Percentiles rank a stretch among this genome's conserved stretches.
Evolutionary conservation across 2,113 vertebrate species (phyloP).

Genomic region (Ctenodactylus gundi): DNA sequence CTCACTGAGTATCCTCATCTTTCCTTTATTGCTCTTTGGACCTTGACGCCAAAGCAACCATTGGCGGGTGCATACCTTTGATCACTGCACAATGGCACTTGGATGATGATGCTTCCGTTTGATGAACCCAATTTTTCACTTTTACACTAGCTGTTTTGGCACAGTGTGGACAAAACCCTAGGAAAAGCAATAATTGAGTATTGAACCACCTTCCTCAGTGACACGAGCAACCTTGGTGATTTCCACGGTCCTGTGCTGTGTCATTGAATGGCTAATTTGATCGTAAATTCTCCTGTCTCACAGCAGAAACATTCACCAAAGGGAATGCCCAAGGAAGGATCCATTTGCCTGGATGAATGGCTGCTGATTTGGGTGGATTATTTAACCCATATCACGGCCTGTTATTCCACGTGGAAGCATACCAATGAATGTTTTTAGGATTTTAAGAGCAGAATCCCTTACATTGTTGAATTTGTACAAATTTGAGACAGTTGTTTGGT

Average conservation of each 20-base stretch:
- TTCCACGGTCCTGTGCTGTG: neutral
- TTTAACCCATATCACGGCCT: neutral
- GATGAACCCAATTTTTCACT: neutral
- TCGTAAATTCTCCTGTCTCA: neutral
- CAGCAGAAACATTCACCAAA: neutral
- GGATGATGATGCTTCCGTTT: neutral
- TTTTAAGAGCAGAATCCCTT: neutral
- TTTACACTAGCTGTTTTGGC: neutral
- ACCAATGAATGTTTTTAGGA: neutral
- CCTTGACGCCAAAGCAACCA: neutral
- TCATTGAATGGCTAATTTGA: neutral
- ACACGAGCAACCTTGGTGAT: neutral
- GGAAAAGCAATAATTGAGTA: neutral
- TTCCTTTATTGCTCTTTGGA: neutral
- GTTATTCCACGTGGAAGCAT: neutral
- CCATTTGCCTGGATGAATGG: fast-evolving
- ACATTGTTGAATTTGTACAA: too few relatives aligned
- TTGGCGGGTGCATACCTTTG: neutral
- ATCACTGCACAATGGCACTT: neutral
- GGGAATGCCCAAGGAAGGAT: neutral
- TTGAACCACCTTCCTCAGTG: neutral
- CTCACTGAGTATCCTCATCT: neutral
- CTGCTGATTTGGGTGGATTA: too few relatives aligned
- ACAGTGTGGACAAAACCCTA: neutral
- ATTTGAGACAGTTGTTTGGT: neutral